phyloP scores from a whole-genome alignment of 2,888 invertebrate species.

The Temnothorax unifasciatus region DNA sequence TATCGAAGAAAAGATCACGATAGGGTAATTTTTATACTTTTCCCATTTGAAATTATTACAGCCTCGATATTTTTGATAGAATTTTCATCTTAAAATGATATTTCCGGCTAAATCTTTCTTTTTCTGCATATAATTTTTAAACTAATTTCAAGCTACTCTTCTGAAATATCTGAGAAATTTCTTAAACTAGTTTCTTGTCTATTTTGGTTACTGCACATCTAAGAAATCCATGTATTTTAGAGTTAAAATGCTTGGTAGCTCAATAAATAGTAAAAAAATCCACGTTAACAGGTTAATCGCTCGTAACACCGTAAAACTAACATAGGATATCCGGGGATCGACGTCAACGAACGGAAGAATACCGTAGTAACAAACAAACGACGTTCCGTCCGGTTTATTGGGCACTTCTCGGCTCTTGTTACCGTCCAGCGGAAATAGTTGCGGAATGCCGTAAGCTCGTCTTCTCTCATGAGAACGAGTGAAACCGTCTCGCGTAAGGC shows the following conservation, averaged over 20 bases:
- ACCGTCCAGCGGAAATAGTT: conserved; percentile 71
- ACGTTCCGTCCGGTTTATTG: conserved; percentile 66
- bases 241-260: not conserved
- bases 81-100: too few species aligned
- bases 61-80: too few species aligned
- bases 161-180: not conserved
- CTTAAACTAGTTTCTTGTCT: not conserved
- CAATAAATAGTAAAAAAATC: not conserved
- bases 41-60: too few species aligned
- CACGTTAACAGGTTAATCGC: conserved; percentile 45
- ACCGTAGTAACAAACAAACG: conserved; percentile 33
- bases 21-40: too few species aligned
- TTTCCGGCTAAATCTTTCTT: not conserved
- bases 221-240: not conserved
- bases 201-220: not conserved
- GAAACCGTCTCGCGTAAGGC: conserved; percentile 70
- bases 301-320: conserved; percentile 51
- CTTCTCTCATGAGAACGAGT: conserved; percentile 75
- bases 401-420: conserved; percentile 63
- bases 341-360: conserved; percentile 32
- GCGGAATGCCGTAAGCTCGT: conserved; percentile 64
- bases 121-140: not conserved
- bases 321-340: conserved; percentile 26
- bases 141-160: not conserved
- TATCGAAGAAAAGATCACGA: too few species aligned